phyloP scores from a whole-genome alignment of 2,113 vertebrate species.

The Numida meleagris region DNA sequence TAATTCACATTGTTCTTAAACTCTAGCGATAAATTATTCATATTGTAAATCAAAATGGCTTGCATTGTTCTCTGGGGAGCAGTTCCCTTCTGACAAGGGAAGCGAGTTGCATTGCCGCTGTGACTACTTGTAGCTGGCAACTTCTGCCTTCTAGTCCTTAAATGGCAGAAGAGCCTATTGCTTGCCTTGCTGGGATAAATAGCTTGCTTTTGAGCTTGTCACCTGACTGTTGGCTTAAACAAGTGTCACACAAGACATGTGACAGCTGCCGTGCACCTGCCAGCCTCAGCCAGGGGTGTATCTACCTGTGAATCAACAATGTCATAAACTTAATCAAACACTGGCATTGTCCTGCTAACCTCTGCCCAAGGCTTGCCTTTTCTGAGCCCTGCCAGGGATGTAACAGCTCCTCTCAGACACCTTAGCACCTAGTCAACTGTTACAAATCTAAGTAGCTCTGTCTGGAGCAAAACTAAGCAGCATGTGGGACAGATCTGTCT shows the following conservation, averaged over 20 bases:
- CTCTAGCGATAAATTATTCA: background rate
- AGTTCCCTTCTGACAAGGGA: background rate
- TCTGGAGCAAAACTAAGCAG: background rate
- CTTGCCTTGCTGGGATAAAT: background rate
- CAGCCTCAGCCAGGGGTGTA: accelerated
- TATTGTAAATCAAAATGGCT: background rate
- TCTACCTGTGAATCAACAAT: background rate
- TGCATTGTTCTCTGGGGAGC: background rate
- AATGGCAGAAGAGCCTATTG: background rate
- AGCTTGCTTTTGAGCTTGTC: background rate
- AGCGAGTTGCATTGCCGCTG: background rate
- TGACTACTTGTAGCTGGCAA: background rate
- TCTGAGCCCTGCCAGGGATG: background rate
- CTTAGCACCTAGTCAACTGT: background rate
- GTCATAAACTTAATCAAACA: background rate
- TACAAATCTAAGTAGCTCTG: background rate
- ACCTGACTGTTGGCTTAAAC: background rate
- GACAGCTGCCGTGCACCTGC: background rate
- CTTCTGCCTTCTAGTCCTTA: background rate
- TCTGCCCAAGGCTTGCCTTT: background rate
- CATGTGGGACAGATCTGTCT: background rate
- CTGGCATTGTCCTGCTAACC: background rate
- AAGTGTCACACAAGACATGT: background rate
- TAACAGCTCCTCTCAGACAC: background rate
- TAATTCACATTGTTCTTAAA: background rate